phyloP scores from a whole-genome alignment of 1,140 invertebrate genomes.

The Ylistrum balloti region DNA sequence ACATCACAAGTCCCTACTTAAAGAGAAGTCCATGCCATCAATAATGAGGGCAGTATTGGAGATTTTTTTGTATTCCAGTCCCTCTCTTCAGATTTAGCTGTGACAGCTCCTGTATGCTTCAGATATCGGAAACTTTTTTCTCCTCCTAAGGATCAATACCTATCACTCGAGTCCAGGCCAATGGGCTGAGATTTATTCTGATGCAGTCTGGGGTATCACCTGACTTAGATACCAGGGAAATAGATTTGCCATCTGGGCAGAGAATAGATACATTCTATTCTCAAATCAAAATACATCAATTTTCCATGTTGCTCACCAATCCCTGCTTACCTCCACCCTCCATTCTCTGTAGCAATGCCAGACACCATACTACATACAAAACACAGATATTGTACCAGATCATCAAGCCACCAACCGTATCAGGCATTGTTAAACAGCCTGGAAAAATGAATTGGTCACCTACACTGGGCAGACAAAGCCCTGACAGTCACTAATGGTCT shows the following conservation, averaged over 20 bases:
- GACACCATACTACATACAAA: background rate
- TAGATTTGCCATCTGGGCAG: constrained; percentile 9
- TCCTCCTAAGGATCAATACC: background rate
- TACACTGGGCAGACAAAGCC: background rate
- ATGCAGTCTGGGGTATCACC: constrained; percentile 37
- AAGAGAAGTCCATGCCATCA: background rate
- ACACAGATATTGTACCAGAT: background rate
- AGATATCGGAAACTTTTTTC: background rate
- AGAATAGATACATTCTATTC: background rate
- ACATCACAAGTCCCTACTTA: background rate
- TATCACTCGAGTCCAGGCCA: background rate
- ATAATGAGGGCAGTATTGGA: background rate
- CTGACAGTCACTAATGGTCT: background rate
- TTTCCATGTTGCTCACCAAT: background rate
- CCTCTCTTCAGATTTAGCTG: background rate
- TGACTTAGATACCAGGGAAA: constrained; percentile 33
- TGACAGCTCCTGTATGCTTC: background rate
- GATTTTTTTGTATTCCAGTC: background rate
- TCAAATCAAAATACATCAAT: constrained; percentile 7
- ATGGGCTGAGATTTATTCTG: constrained; percentile 26
- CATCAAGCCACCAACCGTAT: constrained; percentile 17
- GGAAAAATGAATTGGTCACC: background rate
- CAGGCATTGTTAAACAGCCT: constrained; percentile 27
- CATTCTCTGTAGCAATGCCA: background rate
- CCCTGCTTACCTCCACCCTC: background rate